Base-by-base conservation (phyloP, 2,888 invertebrate species). In the Hetaerina titia region DNA sequence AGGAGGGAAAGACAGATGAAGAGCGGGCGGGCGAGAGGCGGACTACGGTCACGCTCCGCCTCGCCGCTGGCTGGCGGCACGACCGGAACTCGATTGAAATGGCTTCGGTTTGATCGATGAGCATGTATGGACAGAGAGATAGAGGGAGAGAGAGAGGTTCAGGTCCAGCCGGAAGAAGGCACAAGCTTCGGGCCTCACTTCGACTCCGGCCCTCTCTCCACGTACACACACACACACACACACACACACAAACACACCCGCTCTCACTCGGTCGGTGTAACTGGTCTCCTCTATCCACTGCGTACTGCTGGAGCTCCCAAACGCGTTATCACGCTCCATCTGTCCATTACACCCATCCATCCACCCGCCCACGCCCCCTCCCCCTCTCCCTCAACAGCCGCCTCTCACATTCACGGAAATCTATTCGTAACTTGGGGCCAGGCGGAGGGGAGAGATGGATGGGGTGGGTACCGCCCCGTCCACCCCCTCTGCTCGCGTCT, bases 71-170 rank as follows among this genome's bases (percentile, higher is more conserved):
- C 69, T 60, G n/a, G 69, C 69, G 25, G 58, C 63, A 64, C 31
- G 90, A 90, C 60, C 63, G 90, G 64, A 90, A 92, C 31, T 69
- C 69, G 92, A 92, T 92, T 92, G 92, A 92, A 92, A 92, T 74
- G 92, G 92, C 69, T 9, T 64, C 81, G 45, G 57, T 45, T 90
- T 90, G 92, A 92, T 92, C 92, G 92, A 92, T 69, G 92, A 56
- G 90, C 64, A 25, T 22, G 81, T 31, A 81, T 25, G n/a, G 81
- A 81, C 81, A 81, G 69, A 6, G 31, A 63, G 63, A 63, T 63
- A 63, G 63, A 1, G 63, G 63, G 63, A 63, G 63, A 63, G 81
- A 81, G 81, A 81, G 81, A 81, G 81, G 31, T 81, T n/a, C 57
- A 56, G 17, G 57, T 22, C 89, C 58, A 22, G 89, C 89, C 89